A percentile compares a stretch with the other conserved stretches of the same genome.
phyloP scores from a whole-genome alignment of 2,113 vertebrate species.

The Centropus unirufus region DNA sequence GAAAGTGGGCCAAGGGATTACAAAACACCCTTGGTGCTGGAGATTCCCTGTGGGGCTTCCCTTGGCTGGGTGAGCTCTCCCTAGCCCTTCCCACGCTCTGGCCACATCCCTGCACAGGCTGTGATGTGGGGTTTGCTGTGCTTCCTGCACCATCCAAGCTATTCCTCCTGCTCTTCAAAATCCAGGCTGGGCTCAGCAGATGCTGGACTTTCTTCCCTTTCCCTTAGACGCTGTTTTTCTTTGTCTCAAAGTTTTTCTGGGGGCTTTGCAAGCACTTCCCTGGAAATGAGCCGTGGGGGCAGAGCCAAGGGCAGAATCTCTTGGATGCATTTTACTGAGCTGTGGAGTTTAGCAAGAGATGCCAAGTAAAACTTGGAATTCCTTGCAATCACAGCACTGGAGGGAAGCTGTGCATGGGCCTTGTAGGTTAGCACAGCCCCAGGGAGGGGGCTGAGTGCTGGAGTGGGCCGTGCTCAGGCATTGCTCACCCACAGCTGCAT shows the following conservation, averaged over 20 bases:
- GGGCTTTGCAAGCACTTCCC: not conserved
- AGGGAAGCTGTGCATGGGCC: not conserved
- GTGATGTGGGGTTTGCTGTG: not conserved
- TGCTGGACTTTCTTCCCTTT: not conserved
- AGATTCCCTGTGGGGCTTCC: slow-evolving; percentile 33
- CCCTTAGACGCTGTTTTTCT: not conserved
- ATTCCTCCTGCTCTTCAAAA: not conserved
- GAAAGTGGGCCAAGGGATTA: not conserved
- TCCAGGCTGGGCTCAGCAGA: not conserved
- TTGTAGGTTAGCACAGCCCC: not conserved
- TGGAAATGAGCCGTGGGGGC: not conserved
- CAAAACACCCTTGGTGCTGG: not conserved
- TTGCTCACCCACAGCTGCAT: not conserved
- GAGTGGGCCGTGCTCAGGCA: fast-evolving
- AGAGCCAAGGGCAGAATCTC: not conserved
- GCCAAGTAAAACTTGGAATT: not conserved
- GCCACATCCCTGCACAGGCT: fast-evolving
- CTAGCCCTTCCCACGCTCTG: not conserved
- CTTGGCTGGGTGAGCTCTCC: fast-evolving
- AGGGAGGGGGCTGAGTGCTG: not conserved
- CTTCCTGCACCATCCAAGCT: fast-evolving
- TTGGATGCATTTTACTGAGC: not conserved
- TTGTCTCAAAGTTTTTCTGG: fast-evolving
- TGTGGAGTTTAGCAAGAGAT: not conserved
- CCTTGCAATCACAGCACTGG: fast-evolving